Percentiles rank a stretch among this genome's conserved stretches.
Evolutionary conservation across 64 coral and sea anemone genomes (phyloP).

Genomic region (Montipora cactus): DNA sequence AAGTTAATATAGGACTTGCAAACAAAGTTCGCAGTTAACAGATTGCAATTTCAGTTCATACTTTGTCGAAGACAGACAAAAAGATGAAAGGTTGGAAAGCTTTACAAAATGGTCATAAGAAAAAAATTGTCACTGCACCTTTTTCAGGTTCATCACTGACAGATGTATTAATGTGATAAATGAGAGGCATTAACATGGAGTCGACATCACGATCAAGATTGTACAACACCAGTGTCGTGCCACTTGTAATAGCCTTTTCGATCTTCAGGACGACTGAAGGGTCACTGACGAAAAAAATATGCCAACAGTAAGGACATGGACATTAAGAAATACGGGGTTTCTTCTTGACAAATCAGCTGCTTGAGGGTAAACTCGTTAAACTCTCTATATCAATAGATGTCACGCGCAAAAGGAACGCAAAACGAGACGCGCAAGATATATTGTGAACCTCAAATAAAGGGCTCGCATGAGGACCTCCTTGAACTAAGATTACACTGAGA

Average conservation of each 20-base stretch:
- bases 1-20: background rate
- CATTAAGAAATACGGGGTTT: too few relatives aligned
- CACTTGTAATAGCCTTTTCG: slow-evolving; percentile 88
- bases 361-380: background rate
- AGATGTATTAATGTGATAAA: slow-evolving; percentile 86
- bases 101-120: background rate
- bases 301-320: background rate
- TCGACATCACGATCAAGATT: slow-evolving; percentile 91
- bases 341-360: background rate
- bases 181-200: slow-evolving; percentile 95
- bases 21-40: too few relatives aligned
- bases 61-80: background rate
- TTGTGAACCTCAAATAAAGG: too few relatives aligned
- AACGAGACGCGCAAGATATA: too few relatives aligned
- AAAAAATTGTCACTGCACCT: slow-evolving; percentile 55
- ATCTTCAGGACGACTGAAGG: slow-evolving; percentile 86
- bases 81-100: background rate
- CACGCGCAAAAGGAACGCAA: too few relatives aligned
- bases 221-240: slow-evolving; percentile 82
- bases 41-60: too few relatives aligned
- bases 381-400: background rate
- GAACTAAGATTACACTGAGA: too few relatives aligned
- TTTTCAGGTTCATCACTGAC: slow-evolving; percentile 55
- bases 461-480: too few relatives aligned
- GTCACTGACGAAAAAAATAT: slow-evolving; percentile 59